Evolutionary conservation across 92 coral and sea anemone genomes (phyloP).

Genomic region (Palythoa grandiflora): DNA sequence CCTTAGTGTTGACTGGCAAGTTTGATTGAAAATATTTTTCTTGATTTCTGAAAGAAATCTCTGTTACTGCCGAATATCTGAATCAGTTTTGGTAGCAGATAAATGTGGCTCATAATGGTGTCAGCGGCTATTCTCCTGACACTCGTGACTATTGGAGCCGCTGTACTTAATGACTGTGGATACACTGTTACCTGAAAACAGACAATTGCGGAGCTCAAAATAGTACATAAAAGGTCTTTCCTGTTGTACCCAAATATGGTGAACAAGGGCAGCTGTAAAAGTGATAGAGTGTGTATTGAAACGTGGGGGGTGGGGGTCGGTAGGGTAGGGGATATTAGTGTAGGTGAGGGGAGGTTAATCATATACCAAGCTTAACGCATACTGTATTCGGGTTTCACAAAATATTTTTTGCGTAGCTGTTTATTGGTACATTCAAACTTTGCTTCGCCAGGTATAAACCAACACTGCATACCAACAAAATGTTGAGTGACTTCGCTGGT

Average conservation of each 20-base stretch:
- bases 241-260: neutral
- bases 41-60: constrained; percentile 6
- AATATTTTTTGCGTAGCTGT: no score
- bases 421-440: no score
- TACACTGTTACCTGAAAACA: neutral
- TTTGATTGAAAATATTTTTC: neutral
- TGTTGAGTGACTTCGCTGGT: neutral
- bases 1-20: neutral
- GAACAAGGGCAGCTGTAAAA: neutral
- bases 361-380: no score
- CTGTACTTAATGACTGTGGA: neutral
- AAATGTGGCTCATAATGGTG: neutral
- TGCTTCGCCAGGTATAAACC: neutral
- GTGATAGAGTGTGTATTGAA: neutral
- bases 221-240: neutral
- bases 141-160: neutral
- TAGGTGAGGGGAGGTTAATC: neutral
- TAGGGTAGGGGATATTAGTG: neutral
- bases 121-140: neutral
- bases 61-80: neutral
- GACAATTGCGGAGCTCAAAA: neutral
- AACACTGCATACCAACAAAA: neutral
- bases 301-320: neutral
- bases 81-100: neutral
- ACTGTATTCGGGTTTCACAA: no score